Evolutionary conservation across 92 coral and sea anemone species (phyloP).

Genomic region (Umimayanthus chanpuru): DNA sequence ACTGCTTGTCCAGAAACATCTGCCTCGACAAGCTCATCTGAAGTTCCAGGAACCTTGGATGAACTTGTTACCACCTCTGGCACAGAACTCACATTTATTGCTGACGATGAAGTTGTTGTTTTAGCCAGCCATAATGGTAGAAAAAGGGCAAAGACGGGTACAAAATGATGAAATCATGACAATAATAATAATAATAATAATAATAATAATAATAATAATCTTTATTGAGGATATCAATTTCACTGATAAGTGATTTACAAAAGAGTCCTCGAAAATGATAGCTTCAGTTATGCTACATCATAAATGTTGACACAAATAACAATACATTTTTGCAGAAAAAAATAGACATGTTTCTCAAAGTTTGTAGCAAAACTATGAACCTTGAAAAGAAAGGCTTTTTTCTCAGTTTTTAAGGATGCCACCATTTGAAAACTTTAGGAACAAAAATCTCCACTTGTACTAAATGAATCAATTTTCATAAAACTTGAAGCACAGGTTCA

Average conservation of each 20-base stretch:
- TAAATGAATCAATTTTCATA: background rate
- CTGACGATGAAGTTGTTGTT: background rate
- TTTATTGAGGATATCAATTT: too few species aligned
- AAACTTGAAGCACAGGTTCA: background rate
- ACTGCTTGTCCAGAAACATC: background rate
- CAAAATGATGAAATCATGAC: background rate
- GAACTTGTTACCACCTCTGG: background rate
- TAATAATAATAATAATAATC: too few species aligned
- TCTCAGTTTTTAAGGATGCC: conserved; percentile 1
- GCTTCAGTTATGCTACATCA: background rate
- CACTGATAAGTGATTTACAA: too few species aligned
- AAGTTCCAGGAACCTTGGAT: background rate
- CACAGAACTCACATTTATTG: background rate
- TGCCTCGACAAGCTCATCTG: background rate
- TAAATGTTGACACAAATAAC: background rate
- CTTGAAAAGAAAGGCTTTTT: conserved; percentile 2
- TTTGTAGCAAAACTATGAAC: background rate
- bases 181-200: too few species aligned
- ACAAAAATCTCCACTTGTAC: conserved; percentile 8
- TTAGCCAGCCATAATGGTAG: background rate
- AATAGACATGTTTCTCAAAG: background rate
- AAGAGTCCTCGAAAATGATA: too few species aligned
- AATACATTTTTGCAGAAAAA: background rate
- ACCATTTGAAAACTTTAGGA: background rate
- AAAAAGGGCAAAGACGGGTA: background rate